Evolutionary conservation across 2,113 vertebrate genomes (phyloP).

Genomic region (Antigone vipio): DNA sequence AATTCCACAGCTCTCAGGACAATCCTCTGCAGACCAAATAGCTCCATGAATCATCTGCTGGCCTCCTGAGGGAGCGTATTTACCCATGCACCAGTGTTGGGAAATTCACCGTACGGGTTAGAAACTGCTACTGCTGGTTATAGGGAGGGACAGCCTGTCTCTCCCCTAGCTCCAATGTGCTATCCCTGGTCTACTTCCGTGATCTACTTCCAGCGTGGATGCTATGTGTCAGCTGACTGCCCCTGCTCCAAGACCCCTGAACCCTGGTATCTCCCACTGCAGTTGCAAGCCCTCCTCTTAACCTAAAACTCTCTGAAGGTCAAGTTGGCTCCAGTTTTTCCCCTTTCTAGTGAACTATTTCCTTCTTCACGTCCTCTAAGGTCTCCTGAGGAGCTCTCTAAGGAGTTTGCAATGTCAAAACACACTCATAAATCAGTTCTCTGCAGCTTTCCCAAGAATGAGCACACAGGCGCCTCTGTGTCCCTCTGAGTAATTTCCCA

Average conservation of each 20-base stretch:
- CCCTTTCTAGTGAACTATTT: neutral
- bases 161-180: fast-evolving
- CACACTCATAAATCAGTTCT: neutral
- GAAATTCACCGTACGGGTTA: neutral
- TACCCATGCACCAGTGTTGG: fast-evolving
- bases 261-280: neutral
- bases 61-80: neutral
- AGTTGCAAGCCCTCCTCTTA: neutral
- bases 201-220: neutral
- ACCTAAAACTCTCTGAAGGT: neutral
- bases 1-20: neutral
- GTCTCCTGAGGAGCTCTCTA: constrained; percentile 15
- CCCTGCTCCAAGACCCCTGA: neutral
- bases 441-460: constrained; percentile 8
- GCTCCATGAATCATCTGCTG: neutral
- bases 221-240: neutral
- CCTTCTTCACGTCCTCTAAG: neutral
- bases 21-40: neutral
- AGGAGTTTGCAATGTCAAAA: constrained; percentile 32
- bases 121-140: neutral
- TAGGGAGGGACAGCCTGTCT: neutral
- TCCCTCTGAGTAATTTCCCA: constrained; percentile 36
- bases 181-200: neutral
- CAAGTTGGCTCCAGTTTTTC: constrained; percentile 18
- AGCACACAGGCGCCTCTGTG: neutral